Percentiles rank a stretch among this genome's conserved stretches.
Conservation (phyloP, 2,113 vertebrate genomes). For the Maccullochella peelii region DNA sequence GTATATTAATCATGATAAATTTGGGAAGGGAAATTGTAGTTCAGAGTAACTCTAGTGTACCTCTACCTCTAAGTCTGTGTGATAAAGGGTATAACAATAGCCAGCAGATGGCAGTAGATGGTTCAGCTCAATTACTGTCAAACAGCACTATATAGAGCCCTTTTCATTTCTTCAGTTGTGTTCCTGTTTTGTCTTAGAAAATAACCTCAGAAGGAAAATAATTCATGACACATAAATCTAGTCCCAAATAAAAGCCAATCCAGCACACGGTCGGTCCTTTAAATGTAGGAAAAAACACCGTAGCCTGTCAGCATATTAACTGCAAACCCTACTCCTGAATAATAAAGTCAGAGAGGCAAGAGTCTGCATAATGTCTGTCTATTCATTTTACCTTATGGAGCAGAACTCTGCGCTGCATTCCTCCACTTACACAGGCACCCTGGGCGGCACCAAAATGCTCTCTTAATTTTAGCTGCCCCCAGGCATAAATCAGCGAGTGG, state of each 20-base stretch:
- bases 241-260: constrained; percentile 25
- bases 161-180: constrained; percentile 49
- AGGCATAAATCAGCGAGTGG: constrained; percentile 84
- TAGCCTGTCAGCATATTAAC: constrained; percentile 56
- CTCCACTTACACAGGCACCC: constrained; percentile 80
- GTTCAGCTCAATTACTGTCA: constrained; percentile 39
- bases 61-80: neutral
- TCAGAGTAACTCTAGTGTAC: neutral
- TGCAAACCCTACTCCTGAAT: constrained; percentile 57
- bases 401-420: constrained; percentile 78
- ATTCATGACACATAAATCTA: constrained; percentile 39
- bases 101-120: constrained; percentile 79
- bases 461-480: constrained; percentile 84
- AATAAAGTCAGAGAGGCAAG: constrained; percentile 60
- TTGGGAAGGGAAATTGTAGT: neutral
- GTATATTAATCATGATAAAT: neutral
- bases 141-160: neutral
- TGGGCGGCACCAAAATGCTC: constrained; percentile 84
- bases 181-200: constrained; percentile 40
- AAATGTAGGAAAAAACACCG: constrained; percentile 25
- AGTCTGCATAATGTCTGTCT: constrained; percentile 75
- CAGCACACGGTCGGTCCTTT: constrained; percentile 11
- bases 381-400: constrained; percentile 83
- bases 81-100: neutral
- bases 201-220: constrained; percentile 26